Conservation (phyloP, 2,888 invertebrate species). For the Drosophila mettleri region DNA sequence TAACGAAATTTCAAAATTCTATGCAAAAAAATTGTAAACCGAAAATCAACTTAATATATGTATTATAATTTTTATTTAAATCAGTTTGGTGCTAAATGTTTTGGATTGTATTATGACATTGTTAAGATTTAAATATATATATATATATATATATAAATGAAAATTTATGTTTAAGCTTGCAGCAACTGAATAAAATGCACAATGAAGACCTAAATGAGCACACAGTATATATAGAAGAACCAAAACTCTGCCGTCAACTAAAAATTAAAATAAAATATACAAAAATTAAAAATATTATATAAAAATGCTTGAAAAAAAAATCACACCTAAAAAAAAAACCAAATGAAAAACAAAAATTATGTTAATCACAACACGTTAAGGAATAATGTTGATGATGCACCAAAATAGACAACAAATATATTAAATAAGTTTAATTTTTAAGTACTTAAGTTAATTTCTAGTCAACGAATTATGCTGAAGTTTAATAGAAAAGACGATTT, state of each 20-base stretch:
- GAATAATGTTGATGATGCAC: constrained; percentile 51
- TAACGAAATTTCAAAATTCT: constrained; percentile 42
- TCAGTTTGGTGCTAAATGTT: constrained; percentile 71
- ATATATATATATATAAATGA: constrained; percentile 10
- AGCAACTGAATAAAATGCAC: constrained; percentile 53
- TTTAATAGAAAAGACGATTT: constrained; percentile 43
- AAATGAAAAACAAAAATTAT: constrained; percentile 32
- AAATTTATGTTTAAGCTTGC: constrained; percentile 61
- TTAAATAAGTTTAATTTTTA: constrained; percentile 51
- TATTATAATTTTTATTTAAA: constrained; percentile 48
- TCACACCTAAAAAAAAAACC: constrained; percentile 27
- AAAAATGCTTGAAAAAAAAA: constrained; percentile 19
- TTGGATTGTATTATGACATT: constrained; percentile 49
- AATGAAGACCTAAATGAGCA: constrained; percentile 26
- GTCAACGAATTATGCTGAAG: constrained; percentile 80
- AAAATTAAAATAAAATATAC: constrained; percentile 9
- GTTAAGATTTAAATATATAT: constrained; percentile 32
- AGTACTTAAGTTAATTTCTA: constrained; percentile 79
- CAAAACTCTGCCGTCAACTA: constrained; percentile 56
- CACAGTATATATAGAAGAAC: constrained; percentile 38
- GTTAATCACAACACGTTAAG: constrained; percentile 43
- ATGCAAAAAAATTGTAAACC: constrained; percentile 46
- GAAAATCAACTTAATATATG: constrained; percentile 30
- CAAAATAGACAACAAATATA: constrained; percentile 43
- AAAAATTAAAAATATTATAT: constrained; percentile 3